Evolutionary conservation across 2,797 vertebrate genomes (phyloP).

Genomic region (Arvicola amphibius): DNA sequence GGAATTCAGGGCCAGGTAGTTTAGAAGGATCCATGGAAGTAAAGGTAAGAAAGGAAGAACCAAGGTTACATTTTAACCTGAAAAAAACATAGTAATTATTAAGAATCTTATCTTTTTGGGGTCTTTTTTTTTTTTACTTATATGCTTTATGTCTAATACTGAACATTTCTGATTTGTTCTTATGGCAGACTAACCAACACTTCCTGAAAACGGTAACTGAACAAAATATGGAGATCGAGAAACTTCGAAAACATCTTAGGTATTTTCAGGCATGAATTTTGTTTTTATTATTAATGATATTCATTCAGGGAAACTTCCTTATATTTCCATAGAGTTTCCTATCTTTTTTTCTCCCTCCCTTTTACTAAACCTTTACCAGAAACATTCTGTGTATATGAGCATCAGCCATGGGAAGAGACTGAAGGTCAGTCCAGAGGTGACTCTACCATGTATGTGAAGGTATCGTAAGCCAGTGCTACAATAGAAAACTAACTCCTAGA

Average conservation of each 20-base stretch:
- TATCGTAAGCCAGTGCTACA: not conserved
- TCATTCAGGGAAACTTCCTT: not conserved
- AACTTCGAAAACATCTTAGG: constrained; percentile 92
- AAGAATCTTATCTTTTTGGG: not conserved
- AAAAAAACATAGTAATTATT: not conserved
- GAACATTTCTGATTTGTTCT: constrained; percentile 75
- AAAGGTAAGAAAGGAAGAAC: not conserved
- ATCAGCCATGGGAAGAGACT: not conserved
- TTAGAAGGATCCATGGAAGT: not conserved
- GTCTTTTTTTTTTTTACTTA: not conserved
- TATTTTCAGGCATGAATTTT: constrained; percentile 82
- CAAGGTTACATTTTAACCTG: not conserved
- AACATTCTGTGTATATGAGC: not conserved
- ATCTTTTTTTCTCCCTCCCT: not conserved
- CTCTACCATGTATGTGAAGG: not conserved
- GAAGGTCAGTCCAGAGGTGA: not conserved
- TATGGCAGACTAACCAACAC: constrained; percentile 93
- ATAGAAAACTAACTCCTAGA: not conserved
- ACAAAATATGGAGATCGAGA: constrained; percentile 92
- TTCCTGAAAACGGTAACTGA: constrained; percentile 92
- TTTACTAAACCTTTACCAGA: constrained; percentile 45
- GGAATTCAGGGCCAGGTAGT: not conserved
- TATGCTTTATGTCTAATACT: constrained; percentile 12
- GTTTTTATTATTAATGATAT: constrained; percentile 41
- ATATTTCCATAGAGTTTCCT: not conserved